phyloP scores from a whole-genome alignment of 2,888 invertebrate species.

The Gymnocheta viridis region DNA sequence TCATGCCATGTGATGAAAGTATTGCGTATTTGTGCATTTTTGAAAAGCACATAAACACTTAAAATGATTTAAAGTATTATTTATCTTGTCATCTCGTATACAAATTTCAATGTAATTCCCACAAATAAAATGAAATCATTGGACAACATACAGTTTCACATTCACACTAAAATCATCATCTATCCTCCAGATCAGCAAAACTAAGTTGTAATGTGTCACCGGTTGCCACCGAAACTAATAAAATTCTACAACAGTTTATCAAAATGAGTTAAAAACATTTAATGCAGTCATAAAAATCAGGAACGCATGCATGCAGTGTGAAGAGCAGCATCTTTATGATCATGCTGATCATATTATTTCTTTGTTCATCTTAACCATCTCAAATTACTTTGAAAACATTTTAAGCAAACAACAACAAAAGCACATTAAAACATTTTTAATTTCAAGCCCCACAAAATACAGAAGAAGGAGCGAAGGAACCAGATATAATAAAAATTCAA shows the following conservation, averaged over 20 bases:
- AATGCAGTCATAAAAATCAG: conserved; percentile 54
- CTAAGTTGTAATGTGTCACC: conserved; percentile 67
- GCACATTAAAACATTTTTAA: conserved; percentile 38
- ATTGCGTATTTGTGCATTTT: not conserved
- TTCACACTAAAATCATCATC: conserved; percentile 12
- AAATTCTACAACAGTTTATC: conserved; percentile 64
- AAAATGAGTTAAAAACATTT: conserved; percentile 51
- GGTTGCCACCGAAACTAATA: conserved; percentile 68
- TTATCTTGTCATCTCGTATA: conserved; percentile 58
- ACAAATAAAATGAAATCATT: conserved; percentile 61
- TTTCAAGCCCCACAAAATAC: not conserved
- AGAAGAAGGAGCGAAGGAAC: not conserved
- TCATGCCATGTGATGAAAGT: conserved; percentile 24
- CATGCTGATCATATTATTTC: conserved; percentile 46
- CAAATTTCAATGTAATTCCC: conserved; percentile 61
- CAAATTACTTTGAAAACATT: conserved; percentile 61
- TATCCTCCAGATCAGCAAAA: conserved; percentile 16
- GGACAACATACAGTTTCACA: conserved; percentile 33
- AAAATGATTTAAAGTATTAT: conserved; percentile 43
- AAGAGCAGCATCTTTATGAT: conserved; percentile 49
- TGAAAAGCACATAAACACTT: not conserved
- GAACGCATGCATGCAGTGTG: not conserved
- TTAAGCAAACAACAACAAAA: conserved; percentile 12
- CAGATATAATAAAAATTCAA: conserved; percentile 24
- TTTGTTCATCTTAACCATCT: conserved; percentile 33